Base-by-base conservation (phyloP, 2,113 vertebrate species). In the Psephotus haematonotus region DNA sequence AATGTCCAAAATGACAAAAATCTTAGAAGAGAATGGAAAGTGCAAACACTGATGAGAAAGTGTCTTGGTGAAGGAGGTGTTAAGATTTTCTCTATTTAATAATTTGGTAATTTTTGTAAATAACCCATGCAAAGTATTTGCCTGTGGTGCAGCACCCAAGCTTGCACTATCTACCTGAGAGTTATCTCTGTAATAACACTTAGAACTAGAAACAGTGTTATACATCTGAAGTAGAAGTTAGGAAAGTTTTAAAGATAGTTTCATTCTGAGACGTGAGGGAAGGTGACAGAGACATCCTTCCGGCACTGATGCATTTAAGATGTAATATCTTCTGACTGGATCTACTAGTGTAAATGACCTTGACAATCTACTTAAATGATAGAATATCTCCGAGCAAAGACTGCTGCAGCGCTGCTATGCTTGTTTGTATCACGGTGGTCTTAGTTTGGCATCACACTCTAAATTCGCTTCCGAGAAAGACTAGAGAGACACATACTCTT, bases 281-380 rank as follows among this genome's bases (percentile, higher is more conserved):
- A 81, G 35, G 57, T 75, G 82, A 88, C 95, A 93, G 69, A 44
- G n/a, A 65, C 24, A 19, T 75, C 72, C 88, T 95, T 82, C 90
- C 0, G 2, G 86, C 86, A 39, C 60, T 27, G 71, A 62, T 33
- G 31, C 62, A 28, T 82, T 91, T 62, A 90, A 77, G 78, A 93
- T 59, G 24, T 94, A 82, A 90, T 77, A 41, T 59, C 53, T 80
- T 95, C 72, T 94, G 92, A 77, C 62, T 78, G 67, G 81, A 37
- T 88, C 65, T 47, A 18, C 37, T 63, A 35, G 69, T 80, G 64
- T 75, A 89, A 94, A 92, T 65, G 86, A 84, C 96, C 84, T 96
- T 96, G 64, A 64, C 84, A 81, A 64, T 78, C 83, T 70, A 83
- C 59, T 72, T 80, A 89, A 93, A 83, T 46, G 87, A 78, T 78